Base-by-base conservation (phyloP, 2,888 invertebrate species). In the Julus scanicus region DNA sequence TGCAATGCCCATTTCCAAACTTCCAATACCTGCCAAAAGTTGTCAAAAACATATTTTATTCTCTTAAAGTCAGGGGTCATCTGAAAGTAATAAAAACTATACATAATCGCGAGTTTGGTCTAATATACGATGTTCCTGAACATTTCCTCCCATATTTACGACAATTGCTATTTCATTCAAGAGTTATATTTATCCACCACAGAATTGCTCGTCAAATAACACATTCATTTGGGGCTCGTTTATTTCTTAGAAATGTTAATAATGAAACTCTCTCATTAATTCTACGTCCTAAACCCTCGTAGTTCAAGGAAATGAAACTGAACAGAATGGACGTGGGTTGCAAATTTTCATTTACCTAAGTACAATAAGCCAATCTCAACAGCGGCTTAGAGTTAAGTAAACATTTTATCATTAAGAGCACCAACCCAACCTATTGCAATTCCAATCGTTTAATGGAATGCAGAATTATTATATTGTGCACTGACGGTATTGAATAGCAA, bases 161-260 rank as follows among this genome's bases (percentile, higher is more conserved):
- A 11, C 11, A 71, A n/a, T 0, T 29, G n/a, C n/a, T n/a, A 57
- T 57, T 57, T 2, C 71, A n/a, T 29, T 29, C 29, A 9, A 0
- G 29, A 29, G 71, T 29, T 29, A n/a, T n/a, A 71, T 71, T 71
- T 29, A 71, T 29, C 29, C 29, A 11, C 29, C 29, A 29, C 71
- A 5, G 20, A 71, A 9, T 57, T n/a, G 57, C n/a, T 57, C 71
- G 29, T 71, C 71, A 29, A 71, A 71, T 71, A 71, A 9, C 71
- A 71, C 71, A n/a, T 9, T 71, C 29, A 71, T 71, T 71, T n/a
- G 29, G 29, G 29, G 9, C 71, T 48, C 48, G 8, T 20, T 11
- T 29, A 71, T 71, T 71, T 71, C 71, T 71, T 29, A 71, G 71
- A 71, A 71, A 29, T 29, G 29, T 71, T 71, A 71, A 71, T 71